Percentiles rank a stretch among this genome's conserved stretches.
phyloP scores from a whole-genome alignment of 2,888 invertebrate species.

The Mystacides longicornis region DNA sequence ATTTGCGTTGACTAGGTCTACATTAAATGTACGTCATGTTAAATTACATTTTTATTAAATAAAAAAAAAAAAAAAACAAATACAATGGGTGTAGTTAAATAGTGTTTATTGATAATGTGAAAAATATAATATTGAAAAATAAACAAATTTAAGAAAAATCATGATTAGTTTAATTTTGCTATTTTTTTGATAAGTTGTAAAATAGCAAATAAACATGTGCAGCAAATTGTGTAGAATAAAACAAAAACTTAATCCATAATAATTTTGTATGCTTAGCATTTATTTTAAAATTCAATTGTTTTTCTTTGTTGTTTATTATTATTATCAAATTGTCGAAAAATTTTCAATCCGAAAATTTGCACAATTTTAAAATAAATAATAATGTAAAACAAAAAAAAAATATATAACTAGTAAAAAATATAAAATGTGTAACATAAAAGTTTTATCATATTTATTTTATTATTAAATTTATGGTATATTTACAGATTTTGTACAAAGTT shows the following conservation, averaged over 20 bases:
- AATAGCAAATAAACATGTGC: conserved; percentile 2
- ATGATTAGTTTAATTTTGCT: not conserved
- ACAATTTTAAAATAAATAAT: not conserved
- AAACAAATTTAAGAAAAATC: not conserved
- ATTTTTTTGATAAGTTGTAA: not conserved
- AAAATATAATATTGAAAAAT: not conserved
- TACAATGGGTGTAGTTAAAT: not conserved
- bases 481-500: conserved; percentile 1
- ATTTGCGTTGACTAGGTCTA: conserved; percentile 1
- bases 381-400: not conserved
- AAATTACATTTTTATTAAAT: not conserved
- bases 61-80: not conserved
- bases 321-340: not conserved
- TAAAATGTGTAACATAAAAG: not conserved
- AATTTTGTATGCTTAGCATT: not conserved
- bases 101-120: not conserved
- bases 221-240: too few species aligned
- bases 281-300: not conserved
- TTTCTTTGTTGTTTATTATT: not conserved
- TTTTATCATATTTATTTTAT: not conserved
- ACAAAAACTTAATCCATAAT: too few species aligned
- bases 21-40: not conserved
- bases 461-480: conserved; percentile 5
- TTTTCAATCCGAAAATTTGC: not conserved
- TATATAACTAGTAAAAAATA: not conserved